phyloP scores from a whole-genome alignment of 2,888 invertebrate species.

The Bimastos eiseni region DNA sequence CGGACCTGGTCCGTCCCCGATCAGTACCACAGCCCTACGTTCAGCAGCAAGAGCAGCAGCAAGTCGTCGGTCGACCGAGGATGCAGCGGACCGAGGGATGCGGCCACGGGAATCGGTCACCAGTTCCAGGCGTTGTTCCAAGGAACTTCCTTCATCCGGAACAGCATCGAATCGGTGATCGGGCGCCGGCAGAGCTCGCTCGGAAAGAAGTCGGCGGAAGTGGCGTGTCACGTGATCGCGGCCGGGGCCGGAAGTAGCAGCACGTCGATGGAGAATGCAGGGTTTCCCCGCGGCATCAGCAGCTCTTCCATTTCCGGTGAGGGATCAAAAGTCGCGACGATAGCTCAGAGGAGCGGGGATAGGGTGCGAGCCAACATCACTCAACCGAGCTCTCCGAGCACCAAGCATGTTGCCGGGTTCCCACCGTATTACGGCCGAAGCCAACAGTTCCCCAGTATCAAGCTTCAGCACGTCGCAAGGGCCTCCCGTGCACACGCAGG shows the following conservation, averaged over 20 bases:
- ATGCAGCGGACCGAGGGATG: neutral
- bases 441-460: neutral
- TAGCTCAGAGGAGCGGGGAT: neutral
- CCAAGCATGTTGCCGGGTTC: neutral
- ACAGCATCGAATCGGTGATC: neutral
- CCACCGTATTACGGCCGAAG: neutral
- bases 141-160: neutral
- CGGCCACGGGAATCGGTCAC: neutral
- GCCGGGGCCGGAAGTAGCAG: neutral
- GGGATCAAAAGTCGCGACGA: neutral
- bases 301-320: neutral
- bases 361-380: neutral
- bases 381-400: neutral
- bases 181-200: neutral
- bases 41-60: slow-evolving; percentile 13
- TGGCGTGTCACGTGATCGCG: neutral
- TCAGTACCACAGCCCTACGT: neutral
- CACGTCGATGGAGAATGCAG: neutral
- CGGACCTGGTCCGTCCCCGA: neutral
- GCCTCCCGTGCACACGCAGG: neutral
- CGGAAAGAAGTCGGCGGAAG: neutral
- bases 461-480: neutral
- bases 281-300: neutral
- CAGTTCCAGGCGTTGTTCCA: neutral
- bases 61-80: neutral